Evolutionary conservation across 2,888 invertebrate species (phyloP).

Genomic region (Epirrhoe tristata): DNA sequence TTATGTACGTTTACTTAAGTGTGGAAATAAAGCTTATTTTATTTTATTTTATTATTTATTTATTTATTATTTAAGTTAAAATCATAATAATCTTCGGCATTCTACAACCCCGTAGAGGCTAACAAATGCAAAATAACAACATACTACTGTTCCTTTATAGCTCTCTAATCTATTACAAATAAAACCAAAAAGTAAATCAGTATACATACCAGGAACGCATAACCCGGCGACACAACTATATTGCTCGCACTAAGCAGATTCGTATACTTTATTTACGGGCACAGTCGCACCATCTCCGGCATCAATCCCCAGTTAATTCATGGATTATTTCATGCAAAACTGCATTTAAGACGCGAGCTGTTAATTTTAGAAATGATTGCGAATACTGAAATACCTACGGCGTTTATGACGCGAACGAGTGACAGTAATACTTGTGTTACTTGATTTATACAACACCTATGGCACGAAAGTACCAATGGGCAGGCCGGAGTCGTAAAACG

Average conservation of each 20-base stretch:
- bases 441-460: constrained; percentile 71
- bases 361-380: constrained; percentile 65
- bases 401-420: constrained; percentile 71
- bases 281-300: constrained; percentile 49
- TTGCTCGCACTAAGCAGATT: constrained; percentile 45
- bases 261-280: constrained; percentile 65
- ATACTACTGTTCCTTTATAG: not conserved
- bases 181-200: not conserved
- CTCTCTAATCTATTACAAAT: not conserved
- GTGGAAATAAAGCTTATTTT: too few species aligned
- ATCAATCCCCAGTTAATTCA: constrained; percentile 74
- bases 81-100: too few species aligned
- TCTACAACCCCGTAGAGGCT: too few species aligned
- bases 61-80: too few species aligned
- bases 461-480: constrained; percentile 35
- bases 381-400: constrained; percentile 50
- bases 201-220: constrained; percentile 17
- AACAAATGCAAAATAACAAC: too few species aligned
- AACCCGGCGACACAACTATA: constrained; percentile 10
- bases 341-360: constrained; percentile 67
- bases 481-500: constrained; percentile 62
- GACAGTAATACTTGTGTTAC: constrained; percentile 75
- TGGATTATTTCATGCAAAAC: constrained; percentile 62
- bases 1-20: too few species aligned
- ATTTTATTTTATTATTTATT: too few species aligned